phyloP scores from a whole-genome alignment of 2,888 invertebrate genomes.

The Antitype chi region DNA sequence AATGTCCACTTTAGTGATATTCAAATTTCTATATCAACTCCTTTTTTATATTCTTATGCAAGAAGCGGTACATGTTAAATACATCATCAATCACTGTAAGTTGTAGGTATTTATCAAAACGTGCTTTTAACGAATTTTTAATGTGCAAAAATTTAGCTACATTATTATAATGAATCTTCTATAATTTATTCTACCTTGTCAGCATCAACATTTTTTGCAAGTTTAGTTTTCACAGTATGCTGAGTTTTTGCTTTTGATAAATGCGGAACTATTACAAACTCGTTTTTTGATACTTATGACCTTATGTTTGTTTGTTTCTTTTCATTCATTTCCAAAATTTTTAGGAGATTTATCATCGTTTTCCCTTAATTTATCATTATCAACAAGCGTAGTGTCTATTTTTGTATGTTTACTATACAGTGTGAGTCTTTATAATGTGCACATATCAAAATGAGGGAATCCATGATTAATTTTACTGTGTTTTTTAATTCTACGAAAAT shows the following conservation, averaged over 20 bases:
- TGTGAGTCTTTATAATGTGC: too few relatives aligned
- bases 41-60: not conserved
- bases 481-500: too few relatives aligned
- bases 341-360: not conserved
- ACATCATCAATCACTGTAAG: constrained; percentile 1
- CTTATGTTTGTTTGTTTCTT: not conserved
- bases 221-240: constrained; percentile 3
- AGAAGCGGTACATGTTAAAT: not conserved
- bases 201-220: not conserved
- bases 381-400: not conserved
- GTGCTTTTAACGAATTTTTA: not conserved
- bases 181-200: constrained; percentile 6
- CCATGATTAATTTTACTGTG: too few relatives aligned
- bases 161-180: constrained; percentile 4
- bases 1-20: not conserved
- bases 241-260: not conserved
- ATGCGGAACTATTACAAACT: not conserved
- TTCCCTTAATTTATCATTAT: not conserved
- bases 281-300: not conserved
- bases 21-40: not conserved
- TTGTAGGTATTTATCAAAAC: not conserved
- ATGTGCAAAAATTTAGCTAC: not conserved
- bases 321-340: not conserved
- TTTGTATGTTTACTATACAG: not conserved
- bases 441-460: too few relatives aligned